phyloP scores from a whole-genome alignment of 2,797 vertebrate species.

The Phrynocephalus guinanensis region DNA sequence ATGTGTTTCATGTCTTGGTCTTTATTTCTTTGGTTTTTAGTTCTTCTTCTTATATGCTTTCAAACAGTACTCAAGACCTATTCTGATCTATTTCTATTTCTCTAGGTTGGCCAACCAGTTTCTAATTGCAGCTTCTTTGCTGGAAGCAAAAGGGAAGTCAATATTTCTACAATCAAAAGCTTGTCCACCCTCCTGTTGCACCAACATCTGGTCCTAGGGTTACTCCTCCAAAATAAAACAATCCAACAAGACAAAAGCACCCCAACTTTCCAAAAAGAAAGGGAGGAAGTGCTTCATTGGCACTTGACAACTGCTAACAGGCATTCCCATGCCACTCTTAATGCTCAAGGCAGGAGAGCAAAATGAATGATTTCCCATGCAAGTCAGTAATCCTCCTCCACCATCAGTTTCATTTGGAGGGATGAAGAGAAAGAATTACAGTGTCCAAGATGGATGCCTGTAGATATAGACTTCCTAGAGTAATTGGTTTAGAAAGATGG shows the following conservation, averaged over 20 bases:
- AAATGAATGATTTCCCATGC: not conserved
- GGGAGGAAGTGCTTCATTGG: not conserved
- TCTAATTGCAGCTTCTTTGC: too few relatives aligned
- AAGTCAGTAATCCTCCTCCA: not conserved
- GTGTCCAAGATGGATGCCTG: not conserved
- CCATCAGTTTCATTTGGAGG: too few relatives aligned
- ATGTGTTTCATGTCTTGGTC: too few relatives aligned
- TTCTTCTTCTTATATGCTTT: too few relatives aligned
- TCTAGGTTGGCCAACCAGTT: not conserved
- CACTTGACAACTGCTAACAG: not conserved
- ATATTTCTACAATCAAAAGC: not conserved
- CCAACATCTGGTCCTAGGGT: not conserved
- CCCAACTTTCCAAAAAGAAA: not conserved
- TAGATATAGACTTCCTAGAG: not conserved
- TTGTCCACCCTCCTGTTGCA: not conserved
- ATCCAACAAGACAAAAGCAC: not conserved
- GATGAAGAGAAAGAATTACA: too few relatives aligned
- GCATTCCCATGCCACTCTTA: not conserved
- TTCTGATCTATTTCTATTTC: not conserved
- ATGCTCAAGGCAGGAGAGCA: not conserved
- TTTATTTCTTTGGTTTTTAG: too few relatives aligned
- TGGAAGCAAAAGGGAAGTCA: not conserved
- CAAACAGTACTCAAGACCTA: not conserved
- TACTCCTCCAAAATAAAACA: not conserved
- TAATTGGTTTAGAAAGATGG: not conserved